Percentiles rank a stretch among this genome's conserved stretches.
Evolutionary conservation across 2,797 vertebrate species (phyloP).

Genomic region (Acridotheres tristis): DNA sequence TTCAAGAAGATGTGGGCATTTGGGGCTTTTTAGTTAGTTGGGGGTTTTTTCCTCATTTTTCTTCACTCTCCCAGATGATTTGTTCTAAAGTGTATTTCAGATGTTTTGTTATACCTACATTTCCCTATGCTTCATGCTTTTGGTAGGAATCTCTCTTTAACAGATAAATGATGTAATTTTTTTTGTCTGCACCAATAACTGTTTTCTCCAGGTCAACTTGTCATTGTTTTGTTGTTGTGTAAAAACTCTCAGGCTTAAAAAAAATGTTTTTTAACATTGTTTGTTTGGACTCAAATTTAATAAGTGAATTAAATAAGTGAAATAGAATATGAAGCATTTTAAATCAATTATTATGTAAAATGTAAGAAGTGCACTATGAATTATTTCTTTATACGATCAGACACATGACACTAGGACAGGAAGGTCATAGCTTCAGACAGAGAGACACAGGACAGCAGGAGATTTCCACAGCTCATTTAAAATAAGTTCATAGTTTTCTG

Average conservation of each 20-base stretch:
- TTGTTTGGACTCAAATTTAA: not conserved
- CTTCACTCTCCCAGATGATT: not conserved
- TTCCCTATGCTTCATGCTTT: not conserved
- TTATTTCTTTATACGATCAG: conserved; percentile 34
- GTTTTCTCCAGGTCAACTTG: not conserved
- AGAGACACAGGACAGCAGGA: conserved; percentile 22
- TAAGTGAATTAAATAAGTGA: not conserved
- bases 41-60: not conserved
- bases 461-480: conserved; percentile 65
- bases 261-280: fast-evolving
- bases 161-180: not conserved
- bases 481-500: conserved; percentile 41
- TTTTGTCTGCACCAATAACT: not conserved
- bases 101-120: not conserved
- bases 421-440: conserved; percentile 52
- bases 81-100: not conserved
- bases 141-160: not conserved
- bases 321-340: not conserved
- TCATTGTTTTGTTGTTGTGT: not conserved
- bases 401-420: conserved; percentile 27
- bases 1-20: not conserved
- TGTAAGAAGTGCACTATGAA: not conserved
- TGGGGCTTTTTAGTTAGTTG: not conserved
- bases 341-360: not conserved
- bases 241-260: not conserved